Base-by-base conservation (phyloP, 2,888 invertebrate species). In the Perizoma affinitatum region DNA sequence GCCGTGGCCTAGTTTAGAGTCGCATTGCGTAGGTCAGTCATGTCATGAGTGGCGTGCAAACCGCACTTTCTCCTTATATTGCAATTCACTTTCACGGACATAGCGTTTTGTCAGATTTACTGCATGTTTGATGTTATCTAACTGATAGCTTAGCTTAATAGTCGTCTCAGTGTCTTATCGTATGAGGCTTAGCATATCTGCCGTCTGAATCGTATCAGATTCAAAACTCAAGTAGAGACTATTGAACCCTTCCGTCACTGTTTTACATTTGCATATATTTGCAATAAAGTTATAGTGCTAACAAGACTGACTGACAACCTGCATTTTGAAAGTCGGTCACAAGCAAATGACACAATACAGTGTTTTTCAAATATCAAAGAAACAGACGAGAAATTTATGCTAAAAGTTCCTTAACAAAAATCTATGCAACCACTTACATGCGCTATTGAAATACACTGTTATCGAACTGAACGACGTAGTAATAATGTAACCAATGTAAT, bases 11-110 rank as follows among this genome's bases (percentile, higher is more conserved):
- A 86, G 83, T 83, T 88, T 70, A 68, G 56, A 75, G 77, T 75
- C 82, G 82, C 83, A 83, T 86, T 88, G 87, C 87, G 89, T 88
- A 87, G 88, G 89, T 88, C 88, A 88, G 84, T 82, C 84, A 67
- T 68, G 66, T 62, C 65, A 83, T 80, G 67, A 70, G 74, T 73
- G 63, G 70, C 79, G 74, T 72, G 74, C 71, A 66, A 63, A 72
- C 76, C 75, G 76, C 72, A 85, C 89, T 90, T 90, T 90, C 89
- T 81, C 86, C 71, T 75, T 77, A 66, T 74, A 71, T 72, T 69
- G 73, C 79, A 80, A 79, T 87, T 85, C 79, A 84, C 88, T 88
- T 88, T 87, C 84, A 80, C 84, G 82, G 62, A 71, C 69, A 78
- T 75, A 68, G 66, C 66, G 60, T 75, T 73, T 74, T 74, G 69